Conservation (phyloP, 2,888 invertebrate species). For the Chalcosyrphus nemorum region DNA sequence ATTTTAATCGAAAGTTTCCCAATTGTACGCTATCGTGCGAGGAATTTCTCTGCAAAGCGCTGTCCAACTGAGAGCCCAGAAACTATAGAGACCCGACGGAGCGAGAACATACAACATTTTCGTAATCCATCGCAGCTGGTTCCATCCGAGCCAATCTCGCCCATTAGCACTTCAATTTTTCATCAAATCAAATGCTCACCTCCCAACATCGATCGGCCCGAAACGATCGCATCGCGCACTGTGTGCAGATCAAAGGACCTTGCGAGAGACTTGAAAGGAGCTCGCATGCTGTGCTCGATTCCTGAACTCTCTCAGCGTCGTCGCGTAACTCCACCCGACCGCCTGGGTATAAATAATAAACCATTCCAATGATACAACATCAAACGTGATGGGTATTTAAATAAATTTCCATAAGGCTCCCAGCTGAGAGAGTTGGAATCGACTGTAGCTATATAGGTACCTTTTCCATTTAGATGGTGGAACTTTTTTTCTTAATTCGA, state of each 20-base stretch:
- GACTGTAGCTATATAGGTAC: constrained; percentile 19
- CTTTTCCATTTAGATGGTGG: constrained; percentile 24
- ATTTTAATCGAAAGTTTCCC: constrained; percentile 55
- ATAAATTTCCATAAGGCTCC: constrained; percentile 73
- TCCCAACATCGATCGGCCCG: constrained; percentile 38
- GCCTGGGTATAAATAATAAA: constrained; percentile 67
- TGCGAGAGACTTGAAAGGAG: constrained; percentile 66
- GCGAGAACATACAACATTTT: background rate
- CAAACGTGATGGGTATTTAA: constrained; percentile 73
- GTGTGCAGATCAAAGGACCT: constrained; percentile 70
- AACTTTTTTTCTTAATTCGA: constrained; percentile 15
- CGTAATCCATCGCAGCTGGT: constrained; percentile 69
- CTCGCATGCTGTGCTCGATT: constrained; percentile 66
- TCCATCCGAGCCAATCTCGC: constrained; percentile 75
- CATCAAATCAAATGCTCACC: constrained; percentile 78
- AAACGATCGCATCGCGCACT: constrained; percentile 42
- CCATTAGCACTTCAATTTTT: constrained; percentile 82
- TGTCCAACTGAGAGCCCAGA: constrained; percentile 35
- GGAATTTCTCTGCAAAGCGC: constrained; percentile 29
- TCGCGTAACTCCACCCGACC: constrained; percentile 59
- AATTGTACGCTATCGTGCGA: constrained; percentile 12
- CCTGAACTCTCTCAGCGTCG: constrained; percentile 44
- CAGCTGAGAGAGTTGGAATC: constrained; percentile 62
- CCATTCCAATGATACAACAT: constrained; percentile 71
- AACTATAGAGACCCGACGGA: background rate